Percentiles rank a stretch among this genome's conserved stretches.
Evolutionary conservation across 2,797 vertebrate genomes (phyloP).

Genomic region (Rousettus madagascariensis): DNA sequence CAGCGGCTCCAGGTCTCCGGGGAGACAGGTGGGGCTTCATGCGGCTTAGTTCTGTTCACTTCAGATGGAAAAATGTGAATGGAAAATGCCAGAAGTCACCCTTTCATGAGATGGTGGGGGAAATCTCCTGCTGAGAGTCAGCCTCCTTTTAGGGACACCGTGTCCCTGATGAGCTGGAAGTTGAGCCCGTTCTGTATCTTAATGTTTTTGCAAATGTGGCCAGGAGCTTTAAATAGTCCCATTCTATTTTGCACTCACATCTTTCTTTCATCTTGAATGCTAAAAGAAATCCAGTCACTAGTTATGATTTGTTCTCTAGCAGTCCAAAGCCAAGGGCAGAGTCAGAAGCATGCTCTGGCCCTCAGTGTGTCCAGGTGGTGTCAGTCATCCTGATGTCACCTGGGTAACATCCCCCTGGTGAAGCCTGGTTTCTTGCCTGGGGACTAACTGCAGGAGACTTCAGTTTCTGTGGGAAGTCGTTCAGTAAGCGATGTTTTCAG

Average conservation of each 20-base stretch:
- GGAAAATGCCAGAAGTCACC: slow-evolving; percentile 76
- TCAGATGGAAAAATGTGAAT: slow-evolving; percentile 67
- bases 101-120: slow-evolving; percentile 57
- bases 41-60: slow-evolving; percentile 9
- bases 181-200: not conserved
- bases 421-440: not conserved
- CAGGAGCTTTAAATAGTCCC: slow-evolving; percentile 20
- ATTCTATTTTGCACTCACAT: not conserved
- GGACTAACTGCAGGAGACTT: not conserved
- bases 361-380: not conserved
- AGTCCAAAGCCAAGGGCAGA: not conserved
- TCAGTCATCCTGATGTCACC: not conserved
- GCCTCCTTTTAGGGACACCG: not conserved
- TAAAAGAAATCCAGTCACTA: not conserved
- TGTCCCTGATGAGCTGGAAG: not conserved
- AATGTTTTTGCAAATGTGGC: not conserved
- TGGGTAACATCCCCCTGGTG: not conserved
- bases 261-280: not conserved
- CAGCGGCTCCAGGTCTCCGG: slow-evolving; percentile 89
- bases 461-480: not conserved
- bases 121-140: slow-evolving; percentile 46
- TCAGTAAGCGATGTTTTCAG: not conserved
- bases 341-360: not conserved
- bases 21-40: slow-evolving; percentile 87
- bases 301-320: not conserved